Evolutionary conservation across 2,797 vertebrate species (phyloP).

Genomic region (Sebastes steindachneri): DNA sequence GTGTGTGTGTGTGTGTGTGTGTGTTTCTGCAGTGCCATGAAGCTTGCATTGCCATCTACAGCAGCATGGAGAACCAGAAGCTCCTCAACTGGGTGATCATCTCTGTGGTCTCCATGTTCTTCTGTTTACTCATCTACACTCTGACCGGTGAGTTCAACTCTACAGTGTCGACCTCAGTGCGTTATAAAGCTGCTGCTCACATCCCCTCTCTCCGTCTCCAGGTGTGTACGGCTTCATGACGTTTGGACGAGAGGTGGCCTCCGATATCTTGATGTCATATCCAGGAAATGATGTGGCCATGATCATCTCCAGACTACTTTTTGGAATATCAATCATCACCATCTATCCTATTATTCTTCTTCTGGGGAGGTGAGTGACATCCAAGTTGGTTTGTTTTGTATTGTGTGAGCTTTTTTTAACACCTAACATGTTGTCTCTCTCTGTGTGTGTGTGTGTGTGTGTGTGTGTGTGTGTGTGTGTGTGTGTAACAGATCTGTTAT

Average conservation of each 20-base stretch:
- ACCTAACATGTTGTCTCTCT: neutral
- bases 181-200: neutral
- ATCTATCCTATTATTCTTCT: constrained; percentile 95
- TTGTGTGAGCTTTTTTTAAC: neutral
- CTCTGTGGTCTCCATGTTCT: constrained; percentile 90
- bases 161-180: neutral
- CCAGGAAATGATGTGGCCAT: constrained; percentile 87
- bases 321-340: constrained; percentile 91
- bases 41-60: constrained; percentile 92
- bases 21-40: constrained; percentile 90
- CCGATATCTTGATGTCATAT: constrained; percentile 96
- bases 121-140: constrained; percentile 93
- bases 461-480: neutral
- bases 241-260: constrained; percentile 86
- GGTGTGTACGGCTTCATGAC: constrained; percentile 93
- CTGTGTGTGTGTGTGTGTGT: too few species aligned
- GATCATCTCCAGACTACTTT: constrained; percentile 90
- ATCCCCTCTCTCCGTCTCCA: constrained; percentile 45
- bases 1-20: neutral
- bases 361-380: constrained; percentile 87
- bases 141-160: constrained; percentile 87
- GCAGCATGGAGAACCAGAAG: constrained; percentile 91
- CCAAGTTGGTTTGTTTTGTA: neutral
- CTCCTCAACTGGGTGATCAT: constrained; percentile 90
- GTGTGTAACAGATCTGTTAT: constrained; percentile 86